phyloP scores from a whole-genome alignment of 2,797 vertebrate species.

The Coilia nasus region DNA sequence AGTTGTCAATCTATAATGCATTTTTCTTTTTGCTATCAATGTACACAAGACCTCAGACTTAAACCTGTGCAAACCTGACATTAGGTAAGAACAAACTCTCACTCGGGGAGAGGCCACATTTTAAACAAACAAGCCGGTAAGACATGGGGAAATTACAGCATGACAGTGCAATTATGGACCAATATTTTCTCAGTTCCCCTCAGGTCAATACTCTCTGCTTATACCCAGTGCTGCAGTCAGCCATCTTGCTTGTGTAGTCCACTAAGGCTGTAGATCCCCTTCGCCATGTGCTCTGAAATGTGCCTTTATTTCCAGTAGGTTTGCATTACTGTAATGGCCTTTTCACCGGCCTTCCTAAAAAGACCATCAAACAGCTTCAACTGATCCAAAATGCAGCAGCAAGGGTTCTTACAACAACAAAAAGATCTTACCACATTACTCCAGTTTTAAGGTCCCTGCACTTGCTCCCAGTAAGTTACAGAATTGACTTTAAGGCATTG shows the following conservation, averaged over 20 bases:
- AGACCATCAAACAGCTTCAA: too few species aligned
- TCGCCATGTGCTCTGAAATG: not conserved
- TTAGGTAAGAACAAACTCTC: not conserved
- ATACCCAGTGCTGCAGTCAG: not conserved
- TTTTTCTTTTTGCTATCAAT: not conserved
- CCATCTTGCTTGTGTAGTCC: not conserved
- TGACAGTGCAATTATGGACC: not conserved
- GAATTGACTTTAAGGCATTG: too few species aligned
- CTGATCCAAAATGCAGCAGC: too few species aligned
- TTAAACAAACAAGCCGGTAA: not conserved
- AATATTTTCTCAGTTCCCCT: not conserved
- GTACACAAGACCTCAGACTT: not conserved
- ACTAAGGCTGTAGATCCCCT: not conserved
- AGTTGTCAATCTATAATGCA: not conserved
- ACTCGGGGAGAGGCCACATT: not conserved
- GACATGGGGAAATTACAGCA: not conserved
- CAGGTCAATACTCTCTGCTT: not conserved
- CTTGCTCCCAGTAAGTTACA: too few species aligned
- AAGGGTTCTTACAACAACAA: too few species aligned
- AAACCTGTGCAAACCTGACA: not conserved
- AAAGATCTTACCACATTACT: too few species aligned
- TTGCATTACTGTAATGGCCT: too few species aligned
- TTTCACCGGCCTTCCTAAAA: too few species aligned
- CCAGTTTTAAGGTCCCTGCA: too few species aligned
- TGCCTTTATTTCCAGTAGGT: too few species aligned